Percentiles rank a stretch among this genome's conserved stretches.
Evolutionary conservation across 2,888 invertebrate species (phyloP).

Genomic region (Chaetogeoica ovagalla): DNA sequence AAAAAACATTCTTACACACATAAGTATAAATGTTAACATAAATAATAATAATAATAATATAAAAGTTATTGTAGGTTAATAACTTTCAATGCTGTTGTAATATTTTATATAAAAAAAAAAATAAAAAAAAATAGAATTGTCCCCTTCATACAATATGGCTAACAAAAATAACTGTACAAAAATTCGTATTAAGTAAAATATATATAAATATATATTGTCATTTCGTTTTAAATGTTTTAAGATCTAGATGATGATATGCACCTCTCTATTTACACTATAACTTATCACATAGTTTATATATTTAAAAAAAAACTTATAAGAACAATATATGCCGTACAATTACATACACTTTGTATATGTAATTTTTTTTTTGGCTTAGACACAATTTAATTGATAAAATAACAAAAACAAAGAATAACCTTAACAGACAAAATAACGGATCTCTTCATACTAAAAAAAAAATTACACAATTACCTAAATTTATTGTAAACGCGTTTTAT

Average conservation of each 20-base stretch:
- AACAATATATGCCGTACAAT: slow-evolving; percentile 9
- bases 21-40: slow-evolving; percentile 49
- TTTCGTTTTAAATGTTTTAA: slow-evolving; percentile 35
- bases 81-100: slow-evolving; percentile 26
- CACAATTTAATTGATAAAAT: slow-evolving; percentile 43
- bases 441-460: neutral
- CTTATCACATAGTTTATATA: slow-evolving; percentile 50
- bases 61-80: slow-evolving; percentile 46
- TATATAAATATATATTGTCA: slow-evolving; percentile 30
- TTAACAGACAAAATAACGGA: slow-evolving; percentile 49
- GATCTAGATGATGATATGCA: slow-evolving; percentile 52
- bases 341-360: neutral
- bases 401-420: slow-evolving; percentile 46
- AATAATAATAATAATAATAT: slow-evolving; percentile 46
- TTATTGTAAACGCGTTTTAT: neutral
- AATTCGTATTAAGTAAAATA: slow-evolving; percentile 47
- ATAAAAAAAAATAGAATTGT: slow-evolving; percentile 38
- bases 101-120: slow-evolving; percentile 2
- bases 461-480: slow-evolving; percentile 14
- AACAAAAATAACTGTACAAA: slow-evolving; percentile 52
- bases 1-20: slow-evolving; percentile 35
- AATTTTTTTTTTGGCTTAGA: slow-evolving; percentile 46
- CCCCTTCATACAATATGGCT: slow-evolving; percentile 23
- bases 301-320: slow-evolving; percentile 31
- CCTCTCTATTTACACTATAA: slow-evolving; percentile 51